Percentiles rank a stretch among this genome's conserved stretches.
Evolutionary conservation across 2,888 invertebrate genomes (phyloP).

Genomic region (Apantesis nais): DNA sequence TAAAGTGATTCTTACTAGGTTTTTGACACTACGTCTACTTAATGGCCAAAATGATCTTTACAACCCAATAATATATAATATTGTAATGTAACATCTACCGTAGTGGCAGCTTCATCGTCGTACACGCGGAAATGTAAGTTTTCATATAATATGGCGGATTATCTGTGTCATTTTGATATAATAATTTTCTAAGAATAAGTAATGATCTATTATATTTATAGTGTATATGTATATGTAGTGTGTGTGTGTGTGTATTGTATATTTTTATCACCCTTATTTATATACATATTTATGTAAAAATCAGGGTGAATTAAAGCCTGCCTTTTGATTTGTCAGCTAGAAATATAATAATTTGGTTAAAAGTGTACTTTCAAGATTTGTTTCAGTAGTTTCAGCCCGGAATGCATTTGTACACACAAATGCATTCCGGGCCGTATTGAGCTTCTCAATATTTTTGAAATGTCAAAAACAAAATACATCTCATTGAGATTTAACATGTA

Average conservation of each 20-base stretch:
- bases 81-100: neutral
- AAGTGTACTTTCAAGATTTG: no score
- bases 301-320: no score
- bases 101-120: neutral
- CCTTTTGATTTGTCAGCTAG: no score
- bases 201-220: neutral
- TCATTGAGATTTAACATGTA: no score
- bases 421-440: neutral
- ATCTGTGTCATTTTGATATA: neutral
- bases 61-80: neutral
- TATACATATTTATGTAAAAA: no score
- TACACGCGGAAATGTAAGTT: neutral
- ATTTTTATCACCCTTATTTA: no score
- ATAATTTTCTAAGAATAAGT: neutral
- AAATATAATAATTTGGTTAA: no score
- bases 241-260: no score
- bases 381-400: no score
- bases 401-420: neutral
- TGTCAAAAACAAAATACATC: constrained; percentile 29
- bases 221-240: neutral
- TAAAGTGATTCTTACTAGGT: no score
- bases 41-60: no score
- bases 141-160: neutral
- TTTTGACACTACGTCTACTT: no score
- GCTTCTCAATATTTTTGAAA: neutral